Conservation (phyloP, 2,113 vertebrate species). For the Rhizomys pruinosus region DNA sequence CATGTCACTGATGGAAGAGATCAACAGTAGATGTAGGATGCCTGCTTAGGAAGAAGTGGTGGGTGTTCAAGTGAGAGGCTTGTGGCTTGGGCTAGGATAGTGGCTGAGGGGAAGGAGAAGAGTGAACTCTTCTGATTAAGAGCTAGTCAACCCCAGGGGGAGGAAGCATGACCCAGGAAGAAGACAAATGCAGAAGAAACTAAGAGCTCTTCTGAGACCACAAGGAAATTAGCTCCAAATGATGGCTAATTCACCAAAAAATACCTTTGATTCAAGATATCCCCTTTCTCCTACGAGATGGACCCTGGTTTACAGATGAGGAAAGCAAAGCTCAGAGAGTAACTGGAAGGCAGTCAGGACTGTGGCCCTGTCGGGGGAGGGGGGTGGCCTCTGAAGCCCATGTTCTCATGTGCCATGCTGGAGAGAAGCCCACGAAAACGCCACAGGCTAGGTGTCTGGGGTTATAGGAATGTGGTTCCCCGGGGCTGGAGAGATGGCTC, state of each 20-base stretch:
- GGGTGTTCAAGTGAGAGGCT: not conserved
- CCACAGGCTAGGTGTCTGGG: not conserved
- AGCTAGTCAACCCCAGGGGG: not conserved
- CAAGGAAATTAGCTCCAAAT: not conserved
- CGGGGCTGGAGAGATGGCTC: not conserved
- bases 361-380: too few relatives aligned
- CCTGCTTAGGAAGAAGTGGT: not conserved
- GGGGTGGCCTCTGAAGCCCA: not conserved
- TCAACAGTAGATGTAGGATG: not conserved
- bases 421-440: not conserved
- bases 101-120: not conserved
- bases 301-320: not conserved
- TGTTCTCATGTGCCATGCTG: too few relatives aligned
- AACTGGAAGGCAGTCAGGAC: not conserved
- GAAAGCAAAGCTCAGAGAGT: not conserved
- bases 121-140: not conserved
- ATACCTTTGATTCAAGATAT: not conserved
- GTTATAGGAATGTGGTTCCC: not conserved
- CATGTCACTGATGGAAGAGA: not conserved
- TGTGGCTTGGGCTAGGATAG: not conserved
- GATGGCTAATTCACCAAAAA: not conserved
- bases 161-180: not conserved
- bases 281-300: not conserved
- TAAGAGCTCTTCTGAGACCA: not conserved
- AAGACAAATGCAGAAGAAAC: not conserved